These are phyloP conservation scores for Cephus cinctus DNA, from an alignment of 1,140 invertebrate genomes.

Conservation along the genomic window DNA sequence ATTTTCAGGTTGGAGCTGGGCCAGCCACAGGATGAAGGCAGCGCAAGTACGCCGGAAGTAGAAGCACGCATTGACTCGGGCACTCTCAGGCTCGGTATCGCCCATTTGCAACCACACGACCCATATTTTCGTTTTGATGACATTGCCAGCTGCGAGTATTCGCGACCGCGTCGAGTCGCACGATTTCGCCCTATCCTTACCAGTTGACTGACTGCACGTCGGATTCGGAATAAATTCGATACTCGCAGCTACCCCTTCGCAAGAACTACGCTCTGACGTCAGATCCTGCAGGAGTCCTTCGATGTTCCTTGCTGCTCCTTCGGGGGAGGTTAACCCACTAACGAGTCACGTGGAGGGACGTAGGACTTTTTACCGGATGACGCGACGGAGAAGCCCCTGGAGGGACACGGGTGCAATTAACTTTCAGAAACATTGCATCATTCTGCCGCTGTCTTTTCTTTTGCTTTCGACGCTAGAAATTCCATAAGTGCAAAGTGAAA, in stretches of 20 bases:
- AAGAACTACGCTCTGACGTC: not conserved
- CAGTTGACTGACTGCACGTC: too few relatives aligned
- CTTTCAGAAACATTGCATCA: not conserved
- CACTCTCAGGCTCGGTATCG: too few relatives aligned
- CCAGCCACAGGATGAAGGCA: constrained; percentile 11
- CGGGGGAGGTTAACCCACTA: not conserved
- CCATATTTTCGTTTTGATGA: constrained; percentile 4
- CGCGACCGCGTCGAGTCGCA: too few relatives aligned
- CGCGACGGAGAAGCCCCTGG: not conserved
- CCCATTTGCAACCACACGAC: not conserved
- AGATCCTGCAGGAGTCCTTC: not conserved
- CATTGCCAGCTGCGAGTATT: not conserved
- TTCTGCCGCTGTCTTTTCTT: too few relatives aligned
- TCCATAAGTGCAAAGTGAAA: too few relatives aligned
- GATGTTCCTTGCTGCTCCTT: not conserved
- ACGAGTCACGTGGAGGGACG: not conserved
- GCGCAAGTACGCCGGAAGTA: not conserved
- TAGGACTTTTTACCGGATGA: not conserved
- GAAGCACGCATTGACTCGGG: constrained; percentile 6
- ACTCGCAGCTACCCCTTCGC: not conserved
- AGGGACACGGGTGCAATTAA: constrained; percentile 10
- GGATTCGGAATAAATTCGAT: not conserved
- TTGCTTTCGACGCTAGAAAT: too few relatives aligned
- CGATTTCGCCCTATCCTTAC: too few relatives aligned
- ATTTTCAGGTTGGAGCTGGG: constrained; percentile 23